These are phyloP conservation scores for Oedothorax gibbosus DNA, from an alignment of 1,140 invertebrate species.

Conservation along the genomic window DNA sequence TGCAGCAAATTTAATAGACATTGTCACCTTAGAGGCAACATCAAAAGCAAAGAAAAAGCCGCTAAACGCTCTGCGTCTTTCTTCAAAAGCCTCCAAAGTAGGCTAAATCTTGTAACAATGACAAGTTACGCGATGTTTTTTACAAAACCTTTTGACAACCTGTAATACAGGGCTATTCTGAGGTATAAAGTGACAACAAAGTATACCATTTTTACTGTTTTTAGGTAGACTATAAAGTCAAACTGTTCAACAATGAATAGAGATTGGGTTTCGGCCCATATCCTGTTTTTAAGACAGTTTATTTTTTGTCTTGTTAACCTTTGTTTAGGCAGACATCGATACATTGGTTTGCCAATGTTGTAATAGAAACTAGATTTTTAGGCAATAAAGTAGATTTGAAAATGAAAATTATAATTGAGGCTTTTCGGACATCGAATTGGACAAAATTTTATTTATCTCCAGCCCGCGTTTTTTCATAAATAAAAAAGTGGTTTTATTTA, in stretches of 20 bases:
- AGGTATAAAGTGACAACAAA: slow-evolving; percentile 42
- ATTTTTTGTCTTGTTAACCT: slow-evolving; percentile 52
- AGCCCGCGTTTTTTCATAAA: no score
- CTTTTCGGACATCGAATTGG: no score
- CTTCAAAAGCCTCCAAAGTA: slow-evolving; percentile 29
- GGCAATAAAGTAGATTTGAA: no score
- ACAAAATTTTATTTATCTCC: no score
- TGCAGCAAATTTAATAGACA: slow-evolving; percentile 30
- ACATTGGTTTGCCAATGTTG: no score
- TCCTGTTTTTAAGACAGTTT: slow-evolving; percentile 35
- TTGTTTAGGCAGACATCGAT: slow-evolving; percentile 42
- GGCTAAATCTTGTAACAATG: slow-evolving; percentile 51
- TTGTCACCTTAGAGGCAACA: slow-evolving; percentile 13
- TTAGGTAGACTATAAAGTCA: slow-evolving; percentile 46
- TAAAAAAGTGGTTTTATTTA: no score
- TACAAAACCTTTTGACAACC: slow-evolving; percentile 48
- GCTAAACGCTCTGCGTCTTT: slow-evolving; percentile 22
- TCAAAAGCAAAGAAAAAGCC: slow-evolving; percentile 1
- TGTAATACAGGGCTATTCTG: slow-evolving; percentile 54
- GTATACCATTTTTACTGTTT: slow-evolving; percentile 45
- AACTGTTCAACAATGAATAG: slow-evolving; percentile 47
- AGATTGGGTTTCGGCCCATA: slow-evolving; percentile 37
- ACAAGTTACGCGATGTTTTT: slow-evolving; percentile 37
- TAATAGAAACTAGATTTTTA: no score
- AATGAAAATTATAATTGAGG: no score